These are phyloP conservation scores for Malurus melanocephalus DNA, from an alignment of 2,113 vertebrate species.

Conservation along the genomic window DNA sequence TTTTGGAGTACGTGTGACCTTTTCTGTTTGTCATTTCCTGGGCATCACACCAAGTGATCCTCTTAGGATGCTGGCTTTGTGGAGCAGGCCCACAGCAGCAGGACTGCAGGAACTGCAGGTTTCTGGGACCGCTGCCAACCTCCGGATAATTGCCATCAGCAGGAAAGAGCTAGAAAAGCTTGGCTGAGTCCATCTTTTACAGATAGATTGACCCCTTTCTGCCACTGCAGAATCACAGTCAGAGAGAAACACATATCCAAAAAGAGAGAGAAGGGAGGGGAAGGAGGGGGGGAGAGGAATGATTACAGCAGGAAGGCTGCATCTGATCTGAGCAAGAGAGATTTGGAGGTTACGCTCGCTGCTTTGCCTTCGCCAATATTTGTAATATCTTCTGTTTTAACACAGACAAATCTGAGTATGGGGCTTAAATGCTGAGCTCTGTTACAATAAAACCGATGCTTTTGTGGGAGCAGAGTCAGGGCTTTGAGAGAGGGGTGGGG, in stretches of 20 bases:
- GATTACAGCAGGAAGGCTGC: not conserved
- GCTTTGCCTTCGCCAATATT: not conserved
- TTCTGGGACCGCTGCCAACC: conserved; percentile 79
- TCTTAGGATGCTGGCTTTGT: conserved; percentile 72
- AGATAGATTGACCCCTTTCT: conserved; percentile 73
- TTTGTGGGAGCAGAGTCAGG: not conserved
- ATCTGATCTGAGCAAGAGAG: not conserved
- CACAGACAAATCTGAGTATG: not conserved
- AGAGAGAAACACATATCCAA: conserved; percentile 14
- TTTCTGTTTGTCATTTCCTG: conserved; percentile 85
- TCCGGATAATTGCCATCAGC: conserved; percentile 79
- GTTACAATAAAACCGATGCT: not conserved
- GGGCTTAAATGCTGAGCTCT: not conserved
- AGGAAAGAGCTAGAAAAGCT: conserved; percentile 76
- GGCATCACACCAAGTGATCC: conserved; percentile 79
- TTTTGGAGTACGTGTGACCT: conserved; percentile 78
- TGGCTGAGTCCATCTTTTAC: conserved; percentile 73
- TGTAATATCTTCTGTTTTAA: not conserved
- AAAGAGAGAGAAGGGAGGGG: not conserved
- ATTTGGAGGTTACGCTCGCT: not conserved
- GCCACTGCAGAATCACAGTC: conserved; percentile 34
- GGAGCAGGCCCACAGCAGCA: conserved; percentile 65
- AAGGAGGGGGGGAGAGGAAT: not conserved
- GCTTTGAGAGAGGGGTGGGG: not conserved
- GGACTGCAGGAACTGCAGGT: conserved; percentile 69